phyloP scores from a whole-genome alignment of 2,797 vertebrate genomes.

The Leptoclinus maculatus region DNA sequence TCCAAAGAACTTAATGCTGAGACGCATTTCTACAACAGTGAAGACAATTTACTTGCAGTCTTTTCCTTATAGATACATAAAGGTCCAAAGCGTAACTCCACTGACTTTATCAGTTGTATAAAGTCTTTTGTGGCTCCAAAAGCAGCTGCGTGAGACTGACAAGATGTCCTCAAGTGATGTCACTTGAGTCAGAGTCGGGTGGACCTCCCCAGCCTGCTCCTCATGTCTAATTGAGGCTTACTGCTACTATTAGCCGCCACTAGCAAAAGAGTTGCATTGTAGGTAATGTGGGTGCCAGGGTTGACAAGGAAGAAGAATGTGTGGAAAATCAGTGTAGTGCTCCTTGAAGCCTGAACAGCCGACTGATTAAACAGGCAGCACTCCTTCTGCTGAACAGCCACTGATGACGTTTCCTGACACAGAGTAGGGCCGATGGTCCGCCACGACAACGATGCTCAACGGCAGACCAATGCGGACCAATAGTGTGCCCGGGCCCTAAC shows the following conservation, averaged over 20 bases:
- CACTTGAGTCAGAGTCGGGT: background rate
- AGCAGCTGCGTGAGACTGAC: background rate
- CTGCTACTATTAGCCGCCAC: background rate
- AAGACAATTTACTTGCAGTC: background rate
- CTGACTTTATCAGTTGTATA: background rate
- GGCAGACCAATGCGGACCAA: background rate
- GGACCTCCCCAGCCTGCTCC: background rate
- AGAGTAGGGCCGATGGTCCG: background rate
- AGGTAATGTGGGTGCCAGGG: background rate
- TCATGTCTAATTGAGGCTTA: background rate
- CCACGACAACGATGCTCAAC: background rate
- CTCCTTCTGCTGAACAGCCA: background rate
- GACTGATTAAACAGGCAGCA: constrained; percentile 14
- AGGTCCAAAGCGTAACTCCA: background rate
- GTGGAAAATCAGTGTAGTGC: background rate
- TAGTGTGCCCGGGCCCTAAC: constrained; percentile 14
- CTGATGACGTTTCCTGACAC: background rate
- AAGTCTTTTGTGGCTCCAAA: too few species aligned
- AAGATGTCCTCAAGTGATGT: background rate
- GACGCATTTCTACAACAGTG: background rate
- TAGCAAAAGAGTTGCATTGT: background rate
- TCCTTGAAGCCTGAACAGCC: constrained; percentile 9
- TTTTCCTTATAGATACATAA: background rate
- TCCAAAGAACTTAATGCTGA: background rate
- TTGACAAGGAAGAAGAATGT: background rate